Evolutionary conservation across 2,888 invertebrate species (phyloP).

Genomic region (Calameuta pallipes): DNA sequence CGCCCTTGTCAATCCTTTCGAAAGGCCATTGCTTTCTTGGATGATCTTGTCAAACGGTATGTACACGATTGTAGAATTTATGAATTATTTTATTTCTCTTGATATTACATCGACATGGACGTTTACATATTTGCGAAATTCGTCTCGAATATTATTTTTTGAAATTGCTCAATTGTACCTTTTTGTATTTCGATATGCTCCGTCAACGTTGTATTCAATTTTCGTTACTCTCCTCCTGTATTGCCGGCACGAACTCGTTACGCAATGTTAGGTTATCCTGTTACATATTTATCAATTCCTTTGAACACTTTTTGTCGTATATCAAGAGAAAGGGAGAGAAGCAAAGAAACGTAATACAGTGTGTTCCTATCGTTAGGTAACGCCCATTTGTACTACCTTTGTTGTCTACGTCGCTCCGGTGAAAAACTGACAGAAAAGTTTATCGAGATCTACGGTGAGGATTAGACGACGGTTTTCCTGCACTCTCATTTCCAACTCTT

Average conservation of each 20-base stretch:
- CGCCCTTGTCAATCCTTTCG: not conserved
- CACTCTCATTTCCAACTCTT: not conserved
- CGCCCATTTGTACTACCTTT: not conserved
- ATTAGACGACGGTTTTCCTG: not conserved
- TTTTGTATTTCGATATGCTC: not conserved
- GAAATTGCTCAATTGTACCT: not conserved
- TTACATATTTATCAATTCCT: not conserved
- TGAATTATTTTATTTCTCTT: not conserved
- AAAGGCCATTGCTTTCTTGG: not conserved
- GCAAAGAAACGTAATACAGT: not conserved
- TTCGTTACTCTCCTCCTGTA: not conserved
- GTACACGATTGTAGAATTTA: not conserved
- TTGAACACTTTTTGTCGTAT: not conserved
- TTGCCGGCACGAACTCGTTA: not conserved
- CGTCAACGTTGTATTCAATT: not conserved
- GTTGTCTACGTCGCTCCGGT: not conserved
- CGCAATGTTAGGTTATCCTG: not conserved
- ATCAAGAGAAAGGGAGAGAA: not conserved
- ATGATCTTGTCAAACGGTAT: not conserved
- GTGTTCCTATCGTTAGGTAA: not conserved
- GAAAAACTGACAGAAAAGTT: not conserved
- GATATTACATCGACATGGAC: not conserved
- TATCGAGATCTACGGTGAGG: conserved; percentile 1
- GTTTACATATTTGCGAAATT: not conserved
- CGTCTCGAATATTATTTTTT: not conserved